phyloP scores from a whole-genome alignment of 2,888 invertebrate genomes.

The Cheilosia grossa region DNA sequence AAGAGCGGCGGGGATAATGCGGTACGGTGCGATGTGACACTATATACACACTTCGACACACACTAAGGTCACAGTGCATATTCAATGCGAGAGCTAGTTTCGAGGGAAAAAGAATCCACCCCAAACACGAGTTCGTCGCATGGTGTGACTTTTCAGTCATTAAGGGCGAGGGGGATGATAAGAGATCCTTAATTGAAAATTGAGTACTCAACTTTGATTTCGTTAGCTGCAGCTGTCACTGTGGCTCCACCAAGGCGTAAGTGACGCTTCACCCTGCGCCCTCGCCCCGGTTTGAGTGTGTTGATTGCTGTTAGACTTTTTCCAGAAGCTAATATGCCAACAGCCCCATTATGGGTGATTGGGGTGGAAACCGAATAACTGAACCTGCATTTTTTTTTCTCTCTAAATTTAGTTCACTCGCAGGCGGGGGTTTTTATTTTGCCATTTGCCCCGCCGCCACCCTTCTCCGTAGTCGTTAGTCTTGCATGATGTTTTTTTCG shows the following conservation, averaged over 20 bases:
- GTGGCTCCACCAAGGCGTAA: constrained; percentile 34
- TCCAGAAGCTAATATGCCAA: constrained; percentile 62
- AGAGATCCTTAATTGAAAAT: constrained; percentile 79
- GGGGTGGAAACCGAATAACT: constrained; percentile 15
- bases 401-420: constrained; percentile 16
- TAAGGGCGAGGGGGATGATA: constrained; percentile 16
- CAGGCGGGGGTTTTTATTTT: constrained; percentile 59
- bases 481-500: constrained; percentile 21
- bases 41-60: background rate
- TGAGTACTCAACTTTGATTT: constrained; percentile 79
- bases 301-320: constrained; percentile 52
- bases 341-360: constrained; percentile 29
- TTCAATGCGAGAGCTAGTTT: constrained; percentile 16
- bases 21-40: background rate
- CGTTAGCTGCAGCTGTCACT: constrained; percentile 52
- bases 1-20: constrained; percentile 13
- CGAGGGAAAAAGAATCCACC: background rate
- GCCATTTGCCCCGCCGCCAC: constrained; percentile 50
- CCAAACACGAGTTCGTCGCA: background rate
- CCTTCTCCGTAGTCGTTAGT: constrained; percentile 46
- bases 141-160: constrained; percentile 44
- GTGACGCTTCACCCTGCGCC: constrained; percentile 4
- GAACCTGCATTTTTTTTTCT: constrained; percentile 2
- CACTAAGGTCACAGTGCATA: constrained; percentile 7
- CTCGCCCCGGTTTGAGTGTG: constrained; percentile 23